Conservation (phyloP, 1,140 invertebrate genomes). For the Catajapyx aquilonaris region DNA sequence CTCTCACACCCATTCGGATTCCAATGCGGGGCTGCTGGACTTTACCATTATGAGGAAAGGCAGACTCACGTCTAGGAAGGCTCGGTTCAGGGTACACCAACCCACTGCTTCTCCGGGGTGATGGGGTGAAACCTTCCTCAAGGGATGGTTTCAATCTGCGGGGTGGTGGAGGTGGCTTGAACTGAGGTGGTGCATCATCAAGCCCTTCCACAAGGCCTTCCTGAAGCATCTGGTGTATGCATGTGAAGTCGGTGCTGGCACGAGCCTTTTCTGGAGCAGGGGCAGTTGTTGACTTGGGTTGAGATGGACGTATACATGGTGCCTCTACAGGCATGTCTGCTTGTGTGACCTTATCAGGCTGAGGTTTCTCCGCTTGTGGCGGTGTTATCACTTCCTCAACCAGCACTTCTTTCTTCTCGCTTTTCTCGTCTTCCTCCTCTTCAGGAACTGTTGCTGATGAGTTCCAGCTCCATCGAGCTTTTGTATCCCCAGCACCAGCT, state of each 20-base stretch:
- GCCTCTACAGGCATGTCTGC: no score
- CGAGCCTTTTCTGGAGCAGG: no score
- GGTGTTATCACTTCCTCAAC: no score
- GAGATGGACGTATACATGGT: no score
- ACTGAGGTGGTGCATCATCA: conserved; percentile 27
- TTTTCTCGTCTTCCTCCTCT: no score
- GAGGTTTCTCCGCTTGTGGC: no score
- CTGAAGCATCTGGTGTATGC: conserved; percentile 47
- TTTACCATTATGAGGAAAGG: not conserved
- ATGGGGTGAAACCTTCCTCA: not conserved
- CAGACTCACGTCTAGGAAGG: not conserved
- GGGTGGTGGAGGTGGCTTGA: conserved; percentile 28
- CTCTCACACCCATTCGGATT: not conserved
- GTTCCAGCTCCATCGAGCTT: no score
- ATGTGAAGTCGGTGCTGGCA: conserved; percentile 55
- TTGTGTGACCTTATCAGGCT: no score
- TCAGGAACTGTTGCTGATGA: no score
- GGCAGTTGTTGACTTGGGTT: no score
- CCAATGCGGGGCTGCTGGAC: not conserved
- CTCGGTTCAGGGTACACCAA: not conserved
- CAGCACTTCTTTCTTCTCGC: no score
- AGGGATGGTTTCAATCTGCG: conserved; percentile 11
- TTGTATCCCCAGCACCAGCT: no score
- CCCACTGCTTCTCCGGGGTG: not conserved
- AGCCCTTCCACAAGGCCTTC: conserved; percentile 35